These are phyloP conservation scores for Sinelater perroti DNA, from an alignment of 2,888 invertebrate genomes.

Conservation along the genomic window DNA sequence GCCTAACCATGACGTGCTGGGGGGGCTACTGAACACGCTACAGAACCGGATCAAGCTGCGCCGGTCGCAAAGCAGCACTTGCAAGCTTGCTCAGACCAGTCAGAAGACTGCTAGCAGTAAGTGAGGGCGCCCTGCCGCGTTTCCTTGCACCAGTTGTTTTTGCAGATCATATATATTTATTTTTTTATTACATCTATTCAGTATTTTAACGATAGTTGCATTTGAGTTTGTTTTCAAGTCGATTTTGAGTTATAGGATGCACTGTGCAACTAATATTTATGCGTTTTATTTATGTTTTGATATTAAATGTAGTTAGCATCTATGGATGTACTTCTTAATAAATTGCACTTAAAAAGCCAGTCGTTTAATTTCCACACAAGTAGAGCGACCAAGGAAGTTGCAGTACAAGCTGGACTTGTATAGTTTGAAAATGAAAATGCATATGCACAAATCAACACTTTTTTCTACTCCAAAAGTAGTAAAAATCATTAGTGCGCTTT, in stretches of 20 bases:
- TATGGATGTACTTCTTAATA: no score
- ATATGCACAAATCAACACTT: no score
- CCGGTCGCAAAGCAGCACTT: constrained; percentile 45
- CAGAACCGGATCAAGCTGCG: constrained; percentile 83
- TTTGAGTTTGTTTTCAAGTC: constrained; percentile 1
- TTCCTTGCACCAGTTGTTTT: constrained; percentile 1
- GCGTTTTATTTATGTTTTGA: constrained; percentile 9
- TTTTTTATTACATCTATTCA: constrained; percentile 3
- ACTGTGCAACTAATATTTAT: constrained; percentile 5
- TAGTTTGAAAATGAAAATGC: no score
- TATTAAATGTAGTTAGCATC: no score
- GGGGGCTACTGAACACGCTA: constrained; percentile 79
- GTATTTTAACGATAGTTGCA: constrained; percentile 5
- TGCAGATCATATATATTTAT: neutral
- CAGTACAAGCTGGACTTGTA: no score
- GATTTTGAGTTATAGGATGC: neutral
- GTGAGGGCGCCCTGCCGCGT: neutral
- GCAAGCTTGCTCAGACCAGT: constrained; percentile 44
- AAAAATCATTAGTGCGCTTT: no score
- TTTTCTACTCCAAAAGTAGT: no score
- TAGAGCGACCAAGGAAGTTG: no score
- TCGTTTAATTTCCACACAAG: no score
- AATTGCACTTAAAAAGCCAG: no score
- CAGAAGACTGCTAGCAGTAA: constrained; percentile 31
- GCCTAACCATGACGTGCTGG: constrained; percentile 89